Evolutionary conservation across 1,140 invertebrate genomes (phyloP).

Genomic region (Panagrolaimus sp.): DNA sequence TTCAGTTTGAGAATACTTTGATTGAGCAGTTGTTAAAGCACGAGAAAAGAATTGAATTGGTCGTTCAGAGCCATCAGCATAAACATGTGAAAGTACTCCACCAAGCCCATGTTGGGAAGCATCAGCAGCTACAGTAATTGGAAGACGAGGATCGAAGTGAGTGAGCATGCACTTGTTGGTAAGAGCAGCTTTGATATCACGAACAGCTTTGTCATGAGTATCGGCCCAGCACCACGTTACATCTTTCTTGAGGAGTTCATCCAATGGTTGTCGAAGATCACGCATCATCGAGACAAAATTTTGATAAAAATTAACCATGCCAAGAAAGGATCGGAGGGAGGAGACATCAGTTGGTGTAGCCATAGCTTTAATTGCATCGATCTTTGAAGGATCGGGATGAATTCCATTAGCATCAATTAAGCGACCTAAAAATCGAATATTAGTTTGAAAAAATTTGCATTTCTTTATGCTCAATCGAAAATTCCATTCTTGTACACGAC

Average conservation of each 20-base stretch:
- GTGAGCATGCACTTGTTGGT: constrained; percentile 46
- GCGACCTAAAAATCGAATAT: constrained; percentile 8
- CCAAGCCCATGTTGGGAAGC: constrained; percentile 61
- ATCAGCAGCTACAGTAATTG: constrained; percentile 61
- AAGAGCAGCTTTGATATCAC: constrained; percentile 49
- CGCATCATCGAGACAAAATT: constrained; percentile 26
- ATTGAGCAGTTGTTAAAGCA: constrained; percentile 10
- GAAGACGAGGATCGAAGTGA: constrained; percentile 58
- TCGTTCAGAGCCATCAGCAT: constrained; percentile 57
- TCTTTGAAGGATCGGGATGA: constrained; percentile 9
- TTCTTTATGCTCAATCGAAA: constrained; percentile 17
- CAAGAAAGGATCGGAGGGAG: constrained; percentile 17
- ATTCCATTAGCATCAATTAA: neutral
- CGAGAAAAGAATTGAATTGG: constrained; percentile 58
- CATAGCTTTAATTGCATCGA: neutral
- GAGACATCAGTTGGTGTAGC: constrained; percentile 4
- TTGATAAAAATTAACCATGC: constrained; percentile 30
- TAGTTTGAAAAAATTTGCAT: constrained; percentile 10
- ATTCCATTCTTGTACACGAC: constrained; percentile 29
- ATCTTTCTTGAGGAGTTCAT: constrained; percentile 27
- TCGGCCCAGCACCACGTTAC: constrained; percentile 37
- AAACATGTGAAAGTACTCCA: constrained; percentile 60
- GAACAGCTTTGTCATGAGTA: constrained; percentile 41
- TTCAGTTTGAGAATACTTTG: constrained; percentile 61
- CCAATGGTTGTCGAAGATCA: constrained; percentile 23